These are phyloP conservation scores for Channa maculata DNA, from an alignment of 2,113 vertebrate species.

Conservation along the genomic window DNA sequence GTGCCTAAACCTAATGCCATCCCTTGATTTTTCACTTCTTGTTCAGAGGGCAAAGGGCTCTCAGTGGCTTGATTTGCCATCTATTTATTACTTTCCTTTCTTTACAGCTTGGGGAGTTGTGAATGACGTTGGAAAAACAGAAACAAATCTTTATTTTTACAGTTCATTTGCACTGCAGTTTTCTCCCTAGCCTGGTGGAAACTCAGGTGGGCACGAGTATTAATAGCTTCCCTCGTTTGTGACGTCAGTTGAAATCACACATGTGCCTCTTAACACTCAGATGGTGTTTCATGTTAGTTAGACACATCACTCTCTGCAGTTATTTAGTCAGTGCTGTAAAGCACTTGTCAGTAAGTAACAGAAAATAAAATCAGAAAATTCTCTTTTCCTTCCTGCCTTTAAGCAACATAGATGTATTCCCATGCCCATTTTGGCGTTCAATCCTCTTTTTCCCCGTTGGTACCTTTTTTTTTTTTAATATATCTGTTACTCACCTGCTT, in stretches of 20 bases:
- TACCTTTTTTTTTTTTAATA: neutral
- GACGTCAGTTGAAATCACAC: slow-evolving; percentile 73
- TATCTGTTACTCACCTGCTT: slow-evolving; percentile 18
- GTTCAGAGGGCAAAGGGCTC: slow-evolving; percentile 44
- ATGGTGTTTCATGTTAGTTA: slow-evolving; percentile 65
- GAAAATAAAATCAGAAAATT: neutral
- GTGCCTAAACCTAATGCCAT: slow-evolving; percentile 20
- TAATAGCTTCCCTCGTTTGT: slow-evolving; percentile 67
- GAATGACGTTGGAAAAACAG: slow-evolving; percentile 32
- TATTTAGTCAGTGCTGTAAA: slow-evolving; percentile 49
- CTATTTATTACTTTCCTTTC: slow-evolving; percentile 11
- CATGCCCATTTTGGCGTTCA: neutral
- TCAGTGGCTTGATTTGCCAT: slow-evolving; percentile 33
- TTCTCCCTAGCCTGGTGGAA: slow-evolving; percentile 41
- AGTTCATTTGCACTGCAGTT: slow-evolving; percentile 66
- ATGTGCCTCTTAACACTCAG: slow-evolving; percentile 64
- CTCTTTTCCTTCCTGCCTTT: slow-evolving; percentile 10
- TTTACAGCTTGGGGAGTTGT: slow-evolving; percentile 13
- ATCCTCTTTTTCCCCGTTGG: slow-evolving; percentile 3
- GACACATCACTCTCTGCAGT: slow-evolving; percentile 36
- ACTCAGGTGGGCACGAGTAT: slow-evolving; percentile 77
- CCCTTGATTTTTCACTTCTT: slow-evolving; percentile 34
- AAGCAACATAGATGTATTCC: neutral
- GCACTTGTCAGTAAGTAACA: slow-evolving; percentile 17
- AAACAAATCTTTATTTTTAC: slow-evolving; percentile 36